Evolutionary conservation across 2,113 vertebrate genomes (phyloP), one percentile per base, ranked within the genome.

Genomic region (Muntiacus reevesi): DNA sequence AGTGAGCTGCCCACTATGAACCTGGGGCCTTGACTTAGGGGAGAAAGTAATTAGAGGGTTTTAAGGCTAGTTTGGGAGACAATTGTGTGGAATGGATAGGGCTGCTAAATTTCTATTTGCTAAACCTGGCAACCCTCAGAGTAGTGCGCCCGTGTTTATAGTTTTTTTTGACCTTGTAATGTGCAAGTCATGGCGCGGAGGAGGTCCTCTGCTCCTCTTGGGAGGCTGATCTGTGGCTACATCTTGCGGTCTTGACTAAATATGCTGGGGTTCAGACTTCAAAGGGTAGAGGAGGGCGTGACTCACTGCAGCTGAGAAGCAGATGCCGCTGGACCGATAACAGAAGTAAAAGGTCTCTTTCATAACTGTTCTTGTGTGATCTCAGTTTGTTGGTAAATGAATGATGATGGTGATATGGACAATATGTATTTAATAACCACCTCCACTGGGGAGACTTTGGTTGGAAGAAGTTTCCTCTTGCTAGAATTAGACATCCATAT

Each of bases 401-500:
- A 57, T 43, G 43, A 45, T 15, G 23, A 67, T 40, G 28, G 25
- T 45, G 57, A n/a, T 87, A 33, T 14, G 36, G 76, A 50, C 16
- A 71, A 62, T 13, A 92, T 15, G 7, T 52, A 45, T 67, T 89
- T 83, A 83, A 7, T 91, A 87, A 91, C 28, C 33, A 79, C 25
- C 43, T 89, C 62, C n/a, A 15, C 43, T 16, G 28, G 43, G 71
- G 71, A 79, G 60, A 67, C 64, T 87, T 83, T 60, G 17, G 40
- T 57, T 87, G 28, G 92, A 62, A 93, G 71, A 95, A 28, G 19
- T 67, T 94, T 96, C 95, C 84, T 94, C 0, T 89, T 71, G 86
- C 67, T 95, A 19, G 40, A 87, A 86, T 97, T 96, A 84, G 60
- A 94, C 71, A 91, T 86, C 81, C 57, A 43, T 95, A 81, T 96